Evolutionary conservation across 1,140 invertebrate species (phyloP).

Genomic region (Macrotrachela quadricornifera): DNA sequence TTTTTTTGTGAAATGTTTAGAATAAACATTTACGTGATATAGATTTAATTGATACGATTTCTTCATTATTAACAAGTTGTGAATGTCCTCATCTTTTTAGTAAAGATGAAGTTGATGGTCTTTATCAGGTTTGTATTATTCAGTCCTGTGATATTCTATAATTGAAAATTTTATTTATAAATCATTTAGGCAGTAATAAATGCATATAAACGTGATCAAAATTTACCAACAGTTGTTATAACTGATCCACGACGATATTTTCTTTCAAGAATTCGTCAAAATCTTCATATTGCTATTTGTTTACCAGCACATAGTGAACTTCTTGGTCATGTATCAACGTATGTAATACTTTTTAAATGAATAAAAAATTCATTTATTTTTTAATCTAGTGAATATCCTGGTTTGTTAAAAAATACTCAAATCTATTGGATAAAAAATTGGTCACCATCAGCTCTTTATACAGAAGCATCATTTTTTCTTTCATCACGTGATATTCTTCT

Average conservation of each 20-base stretch:
- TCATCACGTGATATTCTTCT: not conserved
- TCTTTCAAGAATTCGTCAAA: slow-evolving; percentile 24
- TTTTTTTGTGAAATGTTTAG: slow-evolving; percentile 14
- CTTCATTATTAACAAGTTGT: slow-evolving; percentile 25
- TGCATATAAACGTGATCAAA: not conserved
- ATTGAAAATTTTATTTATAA: too few species aligned
- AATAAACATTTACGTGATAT: slow-evolving; percentile 21
- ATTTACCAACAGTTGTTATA: not conserved
- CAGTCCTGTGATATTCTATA: not conserved
- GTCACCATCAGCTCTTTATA: slow-evolving; percentile 22
- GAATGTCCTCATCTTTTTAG: slow-evolving; percentile 29
- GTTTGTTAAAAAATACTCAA: slow-evolving; percentile 24
- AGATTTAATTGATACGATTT: slow-evolving; percentile 26
- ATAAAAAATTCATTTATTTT: not conserved
- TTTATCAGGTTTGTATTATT: slow-evolving; percentile 14
- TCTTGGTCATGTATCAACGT: slow-evolving; percentile 11
- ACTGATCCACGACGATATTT: slow-evolving; percentile 28
- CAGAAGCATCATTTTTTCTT: slow-evolving; percentile 24
- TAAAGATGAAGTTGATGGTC: slow-evolving; percentile 29
- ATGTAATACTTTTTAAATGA: not conserved
- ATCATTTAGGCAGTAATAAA: not conserved
- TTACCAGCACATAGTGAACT: slow-evolving; percentile 21
- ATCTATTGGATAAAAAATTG: slow-evolving; percentile 29
- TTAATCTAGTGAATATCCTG: slow-evolving; percentile 19
- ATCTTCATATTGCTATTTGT: slow-evolving; percentile 26